Evolutionary conservation across 2,888 invertebrate species (phyloP).

Genomic region (Pollenia amentaria): DNA sequence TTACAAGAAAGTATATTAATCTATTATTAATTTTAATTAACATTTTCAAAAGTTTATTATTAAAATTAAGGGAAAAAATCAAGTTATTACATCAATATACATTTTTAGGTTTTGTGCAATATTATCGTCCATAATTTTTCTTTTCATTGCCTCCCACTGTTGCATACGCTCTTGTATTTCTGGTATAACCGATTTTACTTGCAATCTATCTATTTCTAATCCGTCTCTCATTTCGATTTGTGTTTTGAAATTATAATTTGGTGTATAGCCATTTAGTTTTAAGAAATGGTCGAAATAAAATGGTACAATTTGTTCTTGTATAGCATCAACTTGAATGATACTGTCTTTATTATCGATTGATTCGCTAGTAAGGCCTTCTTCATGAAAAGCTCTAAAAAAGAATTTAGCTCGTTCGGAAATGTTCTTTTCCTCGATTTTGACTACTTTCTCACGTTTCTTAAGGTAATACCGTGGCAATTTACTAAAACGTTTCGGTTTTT

Average conservation of each 20-base stretch:
- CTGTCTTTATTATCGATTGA: conserved; percentile 76
- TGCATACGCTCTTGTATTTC: conserved; percentile 77
- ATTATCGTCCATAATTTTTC: conserved; percentile 82
- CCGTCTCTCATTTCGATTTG: conserved; percentile 82
- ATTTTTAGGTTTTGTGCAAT: conserved; percentile 82
- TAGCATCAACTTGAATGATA: conserved; percentile 78
- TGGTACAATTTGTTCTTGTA: conserved; percentile 82
- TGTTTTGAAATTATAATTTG: conserved; percentile 83
- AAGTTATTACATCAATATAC: conserved; percentile 80
- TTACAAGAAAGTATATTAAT: too few species aligned
- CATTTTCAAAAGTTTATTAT: too few species aligned
- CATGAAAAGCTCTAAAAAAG: conserved; percentile 81
- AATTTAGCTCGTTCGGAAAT: conserved; percentile 80
- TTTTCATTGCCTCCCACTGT: conserved; percentile 78
- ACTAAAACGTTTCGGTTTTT: conserved; percentile 77
- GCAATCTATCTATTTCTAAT: conserved; percentile 78
- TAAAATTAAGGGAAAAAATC: not conserved
- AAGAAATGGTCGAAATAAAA: conserved; percentile 84
- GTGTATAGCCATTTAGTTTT: conserved; percentile 82
- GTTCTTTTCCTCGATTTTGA: conserved; percentile 66
- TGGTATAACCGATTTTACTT: conserved; percentile 75
- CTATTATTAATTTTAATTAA: too few species aligned
- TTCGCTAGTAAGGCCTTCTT: conserved; percentile 76
- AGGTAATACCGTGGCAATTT: conserved; percentile 79
- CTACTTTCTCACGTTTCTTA: conserved; percentile 75